Base-by-base conservation (phyloP, 2,888 invertebrate genomes). In the Nephrotoma appendiculata region DNA sequence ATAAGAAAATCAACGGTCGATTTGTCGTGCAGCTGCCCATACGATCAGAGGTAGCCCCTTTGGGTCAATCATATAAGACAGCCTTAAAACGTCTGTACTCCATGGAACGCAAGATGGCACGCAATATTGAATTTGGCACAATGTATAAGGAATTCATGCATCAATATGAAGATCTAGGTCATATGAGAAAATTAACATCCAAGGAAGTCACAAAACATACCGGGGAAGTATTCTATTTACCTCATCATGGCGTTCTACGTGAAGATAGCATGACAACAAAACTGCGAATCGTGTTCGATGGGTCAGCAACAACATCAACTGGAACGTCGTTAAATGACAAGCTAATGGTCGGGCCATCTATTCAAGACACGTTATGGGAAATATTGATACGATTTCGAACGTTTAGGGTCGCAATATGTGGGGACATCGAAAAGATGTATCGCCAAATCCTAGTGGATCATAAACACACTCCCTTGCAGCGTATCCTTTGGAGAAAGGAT, bases 401-500 rank as follows among this genome's bases (percentile, higher is more conserved):
- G n/a, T 87, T 87, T 86, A 44, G 48, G 85, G 86, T 87, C 45
- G 89, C 89, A 0, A 87, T 90, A 1, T 88, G 87, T 3, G 89
- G 89, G 3, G 90, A 90, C 86, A 88, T 90, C 4, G 88, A 88
- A 6, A 88, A 89, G 87, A 90, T 90, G 88, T 90, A 89, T 86
- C 88, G 88, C 0, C 89, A 89, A 87, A 88, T 90, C 2, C n/a
- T 86, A 41, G 86, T 90, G 5, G n/a, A 87, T 15, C 85, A 87
- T 41, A 86, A 87, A 3, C 87, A 90, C 48, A 86, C 86, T 7
- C 57, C 88, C 15, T 89, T 19, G 19, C 19, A 19, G 19, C 19
- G 19, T 19, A 19, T 19, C 1, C 19, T 19, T 1, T 19, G 19
- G 19, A 19, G 19, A 19, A 19, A 19, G 19, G 19, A 19, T 19